Conservation (phyloP, 2,797 vertebrate genomes). For the Synanceia verrucosa region DNA sequence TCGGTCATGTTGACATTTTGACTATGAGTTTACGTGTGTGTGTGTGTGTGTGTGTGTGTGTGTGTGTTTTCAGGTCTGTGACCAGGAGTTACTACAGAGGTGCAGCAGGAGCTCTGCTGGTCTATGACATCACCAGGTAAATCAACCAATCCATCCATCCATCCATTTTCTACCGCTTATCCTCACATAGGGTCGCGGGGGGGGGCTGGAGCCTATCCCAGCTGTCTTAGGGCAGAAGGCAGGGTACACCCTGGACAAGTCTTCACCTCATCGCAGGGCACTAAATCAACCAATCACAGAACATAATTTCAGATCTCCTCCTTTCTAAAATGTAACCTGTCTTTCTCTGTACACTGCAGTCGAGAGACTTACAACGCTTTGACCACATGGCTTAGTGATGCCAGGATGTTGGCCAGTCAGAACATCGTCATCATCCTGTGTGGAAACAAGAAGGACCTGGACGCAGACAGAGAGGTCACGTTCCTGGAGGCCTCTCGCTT, state of each 20-base stretch:
- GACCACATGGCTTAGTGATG: slow-evolving; percentile 93
- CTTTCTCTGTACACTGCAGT: slow-evolving; percentile 64
- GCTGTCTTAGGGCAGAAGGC: no score
- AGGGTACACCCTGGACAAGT: no score
- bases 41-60: background rate
- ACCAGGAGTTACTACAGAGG: slow-evolving; percentile 95
- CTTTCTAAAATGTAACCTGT: background rate
- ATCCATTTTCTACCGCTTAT: no score
- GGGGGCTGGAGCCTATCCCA: no score
- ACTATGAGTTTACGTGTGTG: background rate
- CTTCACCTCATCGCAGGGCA: no score
- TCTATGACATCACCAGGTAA: slow-evolving; percentile 96
- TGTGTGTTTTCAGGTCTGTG: slow-evolving; percentile 84
- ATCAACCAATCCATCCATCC: background rate
- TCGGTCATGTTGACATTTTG: background rate
- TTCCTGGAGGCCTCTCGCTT: slow-evolving; percentile 95
- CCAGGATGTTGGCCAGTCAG: slow-evolving; percentile 93
- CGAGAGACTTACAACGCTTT: slow-evolving; percentile 95
- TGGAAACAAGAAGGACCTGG: slow-evolving; percentile 95
- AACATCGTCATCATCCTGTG: slow-evolving; percentile 96
- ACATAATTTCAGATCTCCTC: background rate
- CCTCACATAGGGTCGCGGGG: no score
- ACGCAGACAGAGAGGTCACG: slow-evolving; percentile 92
- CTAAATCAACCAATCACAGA: slow-evolving; percentile 53
- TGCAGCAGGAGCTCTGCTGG: slow-evolving; percentile 91